phyloP scores from a whole-genome alignment of 2,888 invertebrate genomes.

The Junonia oenone region DNA sequence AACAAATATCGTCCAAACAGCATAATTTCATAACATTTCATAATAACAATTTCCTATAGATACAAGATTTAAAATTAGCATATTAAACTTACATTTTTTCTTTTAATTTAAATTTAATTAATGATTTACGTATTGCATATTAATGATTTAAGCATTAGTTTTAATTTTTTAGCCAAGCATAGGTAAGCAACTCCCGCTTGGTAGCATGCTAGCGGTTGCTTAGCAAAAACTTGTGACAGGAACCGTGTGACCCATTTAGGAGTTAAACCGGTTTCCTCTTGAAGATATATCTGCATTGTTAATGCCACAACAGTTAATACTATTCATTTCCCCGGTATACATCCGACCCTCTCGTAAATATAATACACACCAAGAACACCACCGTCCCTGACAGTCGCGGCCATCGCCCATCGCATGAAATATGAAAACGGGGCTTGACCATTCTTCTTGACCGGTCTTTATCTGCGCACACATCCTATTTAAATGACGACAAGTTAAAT shows the following conservation, averaged over 20 bases:
- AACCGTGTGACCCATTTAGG: slow-evolving; percentile 79
- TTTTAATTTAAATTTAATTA: too few species aligned
- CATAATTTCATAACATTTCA: too few species aligned
- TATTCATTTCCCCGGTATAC: slow-evolving; percentile 68
- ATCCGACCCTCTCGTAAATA: slow-evolving; percentile 66
- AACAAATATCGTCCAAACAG: too few species aligned
- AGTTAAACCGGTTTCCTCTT: slow-evolving; percentile 75
- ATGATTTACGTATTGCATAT: not conserved
- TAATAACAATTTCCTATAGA: too few species aligned
- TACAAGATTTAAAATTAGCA: too few species aligned
- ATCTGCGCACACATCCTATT: slow-evolving; percentile 34
- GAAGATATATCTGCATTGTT: slow-evolving; percentile 70
- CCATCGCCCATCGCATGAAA: slow-evolving; percentile 64
- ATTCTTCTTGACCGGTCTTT: slow-evolving; percentile 51
- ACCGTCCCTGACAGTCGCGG: slow-evolving; percentile 56
- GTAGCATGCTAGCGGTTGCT: slow-evolving; percentile 45
- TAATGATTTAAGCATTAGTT: too few species aligned
- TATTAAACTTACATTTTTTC: too few species aligned
- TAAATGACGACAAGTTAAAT: slow-evolving; percentile 46
- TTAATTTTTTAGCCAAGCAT: slow-evolving; percentile 10
- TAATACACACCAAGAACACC: slow-evolving; percentile 68
- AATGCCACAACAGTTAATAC: slow-evolving; percentile 69
- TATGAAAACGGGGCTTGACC: slow-evolving; percentile 64
- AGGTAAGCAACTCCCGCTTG: not conserved
- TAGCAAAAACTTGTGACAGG: slow-evolving; percentile 62